These are phyloP conservation scores for Oopsacas minuta DNA, from an alignment of 37 sponge, comb jelly and placozoan genomes.

Conservation along the genomic window DNA sequence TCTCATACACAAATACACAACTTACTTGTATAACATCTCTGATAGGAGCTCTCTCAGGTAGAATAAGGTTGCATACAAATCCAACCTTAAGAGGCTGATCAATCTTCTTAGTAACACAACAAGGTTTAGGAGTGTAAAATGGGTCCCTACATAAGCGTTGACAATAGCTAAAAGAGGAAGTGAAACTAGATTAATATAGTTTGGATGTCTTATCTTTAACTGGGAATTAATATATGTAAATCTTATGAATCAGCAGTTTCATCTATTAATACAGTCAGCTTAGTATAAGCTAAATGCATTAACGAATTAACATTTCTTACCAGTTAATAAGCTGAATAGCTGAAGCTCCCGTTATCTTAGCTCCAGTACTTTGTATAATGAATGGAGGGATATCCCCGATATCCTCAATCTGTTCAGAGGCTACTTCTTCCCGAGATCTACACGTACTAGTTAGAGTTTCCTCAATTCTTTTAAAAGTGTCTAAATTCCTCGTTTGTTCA, in stretches of 20 bases:
- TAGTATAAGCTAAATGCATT: not conserved
- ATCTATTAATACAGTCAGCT: too few relatives aligned
- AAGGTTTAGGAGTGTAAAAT: not conserved
- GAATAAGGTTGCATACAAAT: not conserved
- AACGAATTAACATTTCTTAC: not conserved
- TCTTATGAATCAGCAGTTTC: not conserved
- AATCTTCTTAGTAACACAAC: not conserved
- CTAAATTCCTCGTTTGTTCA: not conserved
- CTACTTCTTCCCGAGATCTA: not conserved
- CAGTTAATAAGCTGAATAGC: not conserved
- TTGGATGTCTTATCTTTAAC: too few relatives aligned
- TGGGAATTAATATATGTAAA: not conserved
- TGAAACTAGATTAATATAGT: too few relatives aligned
- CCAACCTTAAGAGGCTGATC: not conserved
- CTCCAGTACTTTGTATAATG: not conserved
- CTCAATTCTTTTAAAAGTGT: not conserved
- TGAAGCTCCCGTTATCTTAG: not conserved
- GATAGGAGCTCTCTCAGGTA: not conserved
- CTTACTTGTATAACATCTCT: not conserved
- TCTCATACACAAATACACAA: too few relatives aligned
- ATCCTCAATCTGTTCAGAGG: not conserved
- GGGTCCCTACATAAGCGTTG: conserved; percentile 9
- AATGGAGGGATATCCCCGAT: not conserved
- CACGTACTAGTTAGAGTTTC: not conserved
- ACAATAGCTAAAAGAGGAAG: conserved; percentile 16